Percentiles rank a stretch among this genome's conserved stretches.
Conservation (phyloP, 2,888 invertebrate genomes). For the Hypercompe scribonia region DNA sequence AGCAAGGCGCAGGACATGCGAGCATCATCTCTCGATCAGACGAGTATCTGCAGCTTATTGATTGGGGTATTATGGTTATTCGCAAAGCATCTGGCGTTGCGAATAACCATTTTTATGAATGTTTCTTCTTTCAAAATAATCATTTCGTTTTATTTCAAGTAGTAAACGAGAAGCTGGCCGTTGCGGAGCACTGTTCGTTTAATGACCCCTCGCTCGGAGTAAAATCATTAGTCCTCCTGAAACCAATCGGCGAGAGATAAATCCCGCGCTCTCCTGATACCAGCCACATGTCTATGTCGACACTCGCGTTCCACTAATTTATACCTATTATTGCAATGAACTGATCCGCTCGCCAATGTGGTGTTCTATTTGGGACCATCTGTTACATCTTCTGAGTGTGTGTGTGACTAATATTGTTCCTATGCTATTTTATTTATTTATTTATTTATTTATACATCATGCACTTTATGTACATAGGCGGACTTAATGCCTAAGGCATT, state of each 20-base stretch:
- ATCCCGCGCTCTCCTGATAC: slow-evolving; percentile 4
- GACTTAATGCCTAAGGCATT: no score
- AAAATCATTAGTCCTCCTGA: not conserved
- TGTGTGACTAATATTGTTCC: not conserved
- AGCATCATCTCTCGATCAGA: not conserved
- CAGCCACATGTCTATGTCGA: slow-evolving; percentile 13
- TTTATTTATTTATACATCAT: no score
- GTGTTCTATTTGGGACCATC: not conserved
- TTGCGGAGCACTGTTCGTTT: not conserved
- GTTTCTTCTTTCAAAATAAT: not conserved
- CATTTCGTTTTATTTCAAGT: not conserved
- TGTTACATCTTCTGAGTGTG: not conserved
- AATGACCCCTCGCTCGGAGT: not conserved
- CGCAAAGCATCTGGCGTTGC: not conserved
- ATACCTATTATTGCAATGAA: not conserved
- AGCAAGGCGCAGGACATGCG: not conserved
- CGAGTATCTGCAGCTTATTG: not conserved
- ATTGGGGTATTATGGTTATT: not conserved
- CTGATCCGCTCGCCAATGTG: not conserved
- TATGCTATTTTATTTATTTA: no score
- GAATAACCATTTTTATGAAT: not conserved
- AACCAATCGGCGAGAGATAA: slow-evolving; percentile 8
- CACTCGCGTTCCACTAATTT: slow-evolving; percentile 5
- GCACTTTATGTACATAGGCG: no score
- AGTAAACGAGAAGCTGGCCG: not conserved